These are phyloP conservation scores for Drosophila villosipedis DNA, from an alignment of 2,888 invertebrate genomes.

Conservation along the genomic window DNA sequence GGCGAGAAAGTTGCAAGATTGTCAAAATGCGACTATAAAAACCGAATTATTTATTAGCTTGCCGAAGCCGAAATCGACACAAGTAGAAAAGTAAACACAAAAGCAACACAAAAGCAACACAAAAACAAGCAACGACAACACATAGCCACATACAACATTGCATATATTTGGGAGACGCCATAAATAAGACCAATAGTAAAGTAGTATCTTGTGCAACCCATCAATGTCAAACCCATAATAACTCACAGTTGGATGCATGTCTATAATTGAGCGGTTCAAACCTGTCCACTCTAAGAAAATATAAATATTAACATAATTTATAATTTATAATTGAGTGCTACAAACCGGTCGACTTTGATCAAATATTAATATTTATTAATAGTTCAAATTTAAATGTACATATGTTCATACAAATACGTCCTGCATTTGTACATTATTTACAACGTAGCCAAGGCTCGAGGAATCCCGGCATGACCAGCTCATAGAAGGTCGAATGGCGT, in stretches of 20 bases:
- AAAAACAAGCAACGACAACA: neutral
- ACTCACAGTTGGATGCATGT: neutral
- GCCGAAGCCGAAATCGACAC: neutral
- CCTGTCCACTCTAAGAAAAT: neutral
- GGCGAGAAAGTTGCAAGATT: constrained; percentile 22
- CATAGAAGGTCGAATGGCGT: constrained; percentile 73
- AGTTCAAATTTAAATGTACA: neutral
- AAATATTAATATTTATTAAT: constrained; percentile 4
- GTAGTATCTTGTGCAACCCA: neutral
- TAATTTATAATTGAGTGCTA: neutral
- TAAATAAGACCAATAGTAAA: neutral
- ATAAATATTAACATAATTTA: neutral
- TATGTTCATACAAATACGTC: neutral
- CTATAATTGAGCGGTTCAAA: neutral
- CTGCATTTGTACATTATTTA: neutral
- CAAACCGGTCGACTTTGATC: neutral
- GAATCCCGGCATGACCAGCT: constrained; percentile 70
- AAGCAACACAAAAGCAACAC: neutral
- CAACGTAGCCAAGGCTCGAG: constrained; percentile 67
- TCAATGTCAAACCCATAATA: neutral
- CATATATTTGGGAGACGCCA: constrained; percentile 7
- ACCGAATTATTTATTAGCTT: constrained; percentile 15
- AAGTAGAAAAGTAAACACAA: neutral
- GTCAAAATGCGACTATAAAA: neutral
- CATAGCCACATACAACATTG: neutral